Percentiles rank a stretch among this genome's conserved stretches.
These are phyloP conservation scores for Germaria angustata DNA, from an alignment of 2,888 invertebrate species.

Conservation along the genomic window DNA sequence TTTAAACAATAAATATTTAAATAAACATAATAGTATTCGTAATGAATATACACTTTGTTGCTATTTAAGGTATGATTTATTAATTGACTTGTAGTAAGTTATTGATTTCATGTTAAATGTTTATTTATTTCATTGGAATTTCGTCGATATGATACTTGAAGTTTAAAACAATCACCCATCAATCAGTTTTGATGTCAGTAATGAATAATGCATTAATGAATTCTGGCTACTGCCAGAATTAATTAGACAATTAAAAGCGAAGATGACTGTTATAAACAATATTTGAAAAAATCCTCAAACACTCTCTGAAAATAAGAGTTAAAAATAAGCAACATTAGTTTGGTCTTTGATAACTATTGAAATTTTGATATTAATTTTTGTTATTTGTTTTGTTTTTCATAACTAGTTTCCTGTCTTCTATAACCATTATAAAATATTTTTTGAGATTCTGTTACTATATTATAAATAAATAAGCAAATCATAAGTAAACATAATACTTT, in stretches of 20 bases:
- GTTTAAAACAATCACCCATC: conserved; percentile 21
- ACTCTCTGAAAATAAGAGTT: too few species aligned
- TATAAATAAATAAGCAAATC: too few species aligned
- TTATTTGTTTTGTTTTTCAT: too few species aligned
- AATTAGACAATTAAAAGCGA: conserved; percentile 42
- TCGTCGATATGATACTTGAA: conserved; percentile 1
- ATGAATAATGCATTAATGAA: conserved; percentile 4
- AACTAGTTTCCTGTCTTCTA: too few species aligned
- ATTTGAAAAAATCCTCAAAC: too few species aligned
- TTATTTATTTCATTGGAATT: conserved; percentile 12
- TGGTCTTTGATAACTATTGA: too few species aligned
- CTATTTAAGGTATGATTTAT: conserved; percentile 45
- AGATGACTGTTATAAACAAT: too few species aligned
- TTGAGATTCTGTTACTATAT: too few species aligned
- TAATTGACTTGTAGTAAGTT: conserved; percentile 15
- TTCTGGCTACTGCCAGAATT: background rate
- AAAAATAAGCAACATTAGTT: too few species aligned
- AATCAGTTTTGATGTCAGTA: conserved; percentile 26
- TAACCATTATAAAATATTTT: too few species aligned
- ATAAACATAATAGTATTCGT: background rate
- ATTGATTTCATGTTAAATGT: background rate
- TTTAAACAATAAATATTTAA: background rate
- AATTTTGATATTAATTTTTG: too few species aligned
- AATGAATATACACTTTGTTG: background rate
- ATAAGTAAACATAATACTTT: too few species aligned